These are phyloP conservation scores for Branchellion lobata DNA, from an alignment of 2,888 invertebrate genomes.

Conservation along the genomic window DNA sequence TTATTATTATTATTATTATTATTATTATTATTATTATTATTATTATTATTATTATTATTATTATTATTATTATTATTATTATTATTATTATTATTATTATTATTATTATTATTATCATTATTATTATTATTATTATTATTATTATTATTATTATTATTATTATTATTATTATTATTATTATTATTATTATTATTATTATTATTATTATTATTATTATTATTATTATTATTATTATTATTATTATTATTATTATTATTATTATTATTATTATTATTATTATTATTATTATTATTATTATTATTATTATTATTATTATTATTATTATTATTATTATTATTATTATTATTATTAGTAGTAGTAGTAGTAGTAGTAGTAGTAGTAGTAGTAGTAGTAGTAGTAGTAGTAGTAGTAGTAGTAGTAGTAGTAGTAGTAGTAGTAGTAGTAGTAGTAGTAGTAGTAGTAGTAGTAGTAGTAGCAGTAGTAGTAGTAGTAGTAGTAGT, in stretches of 20 bases:
- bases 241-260: constrained; percentile 35
- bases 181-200: constrained; percentile 35
- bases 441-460: constrained; percentile 1
- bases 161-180: constrained; percentile 34
- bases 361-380: not conserved
- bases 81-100: too few species aligned
- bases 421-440: constrained; percentile 30
- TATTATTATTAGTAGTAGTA: not conserved
- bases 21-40: too few species aligned
- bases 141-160: constrained; percentile 19
- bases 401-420: constrained; percentile 23
- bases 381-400: constrained; percentile 1
- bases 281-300: constrained; percentile 32
- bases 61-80: too few species aligned
- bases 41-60: too few species aligned
- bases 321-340: constrained; percentile 13
- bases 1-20: too few species aligned
- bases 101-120: not conserved
- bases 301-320: constrained; percentile 22
- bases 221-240: constrained; percentile 34
- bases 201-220: constrained; percentile 32
- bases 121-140: constrained; percentile 29
- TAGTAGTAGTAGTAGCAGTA: not conserved
- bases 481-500: constrained; percentile 14
- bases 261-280: constrained; percentile 34